Conservation (phyloP, 2,888 invertebrate genomes). For the Apotomis betuletana region DNA sequence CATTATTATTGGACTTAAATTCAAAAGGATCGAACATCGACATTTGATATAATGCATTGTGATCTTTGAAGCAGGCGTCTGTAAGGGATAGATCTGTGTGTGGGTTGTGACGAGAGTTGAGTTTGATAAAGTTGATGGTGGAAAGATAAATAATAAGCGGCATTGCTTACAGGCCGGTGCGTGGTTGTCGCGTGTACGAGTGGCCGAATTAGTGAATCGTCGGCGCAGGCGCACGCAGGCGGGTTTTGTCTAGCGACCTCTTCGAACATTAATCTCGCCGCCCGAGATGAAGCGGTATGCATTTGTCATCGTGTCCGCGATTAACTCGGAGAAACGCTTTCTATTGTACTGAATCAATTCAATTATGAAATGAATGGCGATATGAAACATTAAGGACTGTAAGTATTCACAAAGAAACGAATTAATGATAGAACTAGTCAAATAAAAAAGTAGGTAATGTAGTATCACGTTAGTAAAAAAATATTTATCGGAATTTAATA, state of each 20-base stretch:
- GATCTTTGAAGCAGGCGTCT: slow-evolving; percentile 52
- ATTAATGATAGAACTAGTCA: neutral
- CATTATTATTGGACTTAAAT: slow-evolving; percentile 77
- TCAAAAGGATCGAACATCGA: slow-evolving; percentile 55
- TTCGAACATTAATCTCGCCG: slow-evolving; percentile 76
- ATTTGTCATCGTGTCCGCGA: slow-evolving; percentile 81
- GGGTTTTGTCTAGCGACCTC: slow-evolving; percentile 76
- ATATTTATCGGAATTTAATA: no score
- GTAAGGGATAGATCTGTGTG: slow-evolving; percentile 50
- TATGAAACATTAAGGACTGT: slow-evolving; percentile 53
- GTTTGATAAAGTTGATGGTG: slow-evolving; percentile 61
- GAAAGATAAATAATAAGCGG: slow-evolving; percentile 81
- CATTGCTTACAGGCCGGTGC: slow-evolving; percentile 70
- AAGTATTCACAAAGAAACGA: slow-evolving; percentile 47
- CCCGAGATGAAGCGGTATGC: slow-evolving; percentile 80
- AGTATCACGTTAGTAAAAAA: neutral
- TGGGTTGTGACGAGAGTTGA: slow-evolving; percentile 48
- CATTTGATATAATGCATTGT: slow-evolving; percentile 45
- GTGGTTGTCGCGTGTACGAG: slow-evolving; percentile 72
- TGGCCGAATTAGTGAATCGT: slow-evolving; percentile 71
- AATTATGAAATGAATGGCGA: slow-evolving; percentile 69
- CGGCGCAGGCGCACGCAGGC: slow-evolving; percentile 69
- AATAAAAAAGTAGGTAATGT: neutral
- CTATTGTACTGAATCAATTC: slow-evolving; percentile 78
- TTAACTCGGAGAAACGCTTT: slow-evolving; percentile 75